A percentile compares a stretch with the other conserved stretches of the same genome.
Conservation (phyloP, 2,888 invertebrate genomes). For the Chloroclystis v-ata region DNA sequence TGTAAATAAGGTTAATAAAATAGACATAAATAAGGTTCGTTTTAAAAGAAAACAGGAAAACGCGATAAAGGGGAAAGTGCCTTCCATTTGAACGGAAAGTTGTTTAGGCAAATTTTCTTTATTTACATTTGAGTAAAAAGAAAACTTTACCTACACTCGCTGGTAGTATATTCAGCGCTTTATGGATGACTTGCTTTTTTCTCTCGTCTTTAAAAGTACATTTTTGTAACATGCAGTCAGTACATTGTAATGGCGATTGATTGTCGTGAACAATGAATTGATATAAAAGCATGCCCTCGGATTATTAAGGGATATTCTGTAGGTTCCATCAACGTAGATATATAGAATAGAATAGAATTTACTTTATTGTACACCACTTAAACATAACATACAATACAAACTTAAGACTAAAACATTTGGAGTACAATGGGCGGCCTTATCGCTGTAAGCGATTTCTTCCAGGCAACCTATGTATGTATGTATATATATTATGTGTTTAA, state of each 20-base stretch:
- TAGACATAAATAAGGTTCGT: conserved; percentile 46
- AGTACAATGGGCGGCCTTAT: no score
- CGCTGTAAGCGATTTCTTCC: no score
- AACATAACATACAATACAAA: no score
- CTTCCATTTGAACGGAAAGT: conserved; percentile 51
- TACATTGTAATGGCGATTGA: neutral
- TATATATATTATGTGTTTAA: no score
- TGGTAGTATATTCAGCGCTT: conserved; percentile 36
- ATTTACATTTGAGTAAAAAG: conserved; percentile 45
- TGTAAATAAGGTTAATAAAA: conserved; percentile 40
- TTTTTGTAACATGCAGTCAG: neutral
- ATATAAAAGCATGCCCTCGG: no score
- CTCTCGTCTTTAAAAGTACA: neutral
- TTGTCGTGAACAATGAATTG: no score
- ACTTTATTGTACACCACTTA: no score
- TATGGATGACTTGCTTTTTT: conserved; percentile 26
- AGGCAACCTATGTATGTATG: no score
- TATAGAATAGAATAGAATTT: no score
- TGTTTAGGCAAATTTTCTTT: conserved; percentile 52
- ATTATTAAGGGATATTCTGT: no score
- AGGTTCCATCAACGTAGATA: no score
- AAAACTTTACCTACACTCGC: conserved; percentile 42
- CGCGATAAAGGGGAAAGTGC: conserved; percentile 45
- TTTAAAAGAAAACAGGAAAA: conserved; percentile 44
- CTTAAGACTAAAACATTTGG: no score